phyloP scores from a whole-genome alignment of 2,888 invertebrate genomes.

The Lasioglossum pauxillum region DNA sequence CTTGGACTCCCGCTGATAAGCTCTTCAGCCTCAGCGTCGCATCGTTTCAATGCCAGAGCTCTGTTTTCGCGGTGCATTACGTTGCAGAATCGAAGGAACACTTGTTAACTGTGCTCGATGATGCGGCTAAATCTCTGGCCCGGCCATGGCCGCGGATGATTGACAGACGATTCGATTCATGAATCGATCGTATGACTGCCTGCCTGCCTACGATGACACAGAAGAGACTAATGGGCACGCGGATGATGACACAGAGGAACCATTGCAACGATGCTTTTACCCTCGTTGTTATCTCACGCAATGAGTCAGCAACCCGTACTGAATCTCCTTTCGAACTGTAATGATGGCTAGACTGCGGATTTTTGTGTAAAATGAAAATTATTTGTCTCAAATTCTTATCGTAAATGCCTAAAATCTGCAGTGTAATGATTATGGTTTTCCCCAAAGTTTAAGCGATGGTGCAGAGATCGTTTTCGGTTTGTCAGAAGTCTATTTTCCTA shows the following conservation, averaged over 20 bases:
- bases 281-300: not conserved
- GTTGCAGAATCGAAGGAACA: conserved; percentile 61
- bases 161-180: conserved; percentile 50
- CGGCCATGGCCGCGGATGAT: conserved; percentile 32
- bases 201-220: conserved; percentile 23
- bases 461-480: no score
- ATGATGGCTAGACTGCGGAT: not conserved
- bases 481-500: no score
- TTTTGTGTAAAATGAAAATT: not conserved
- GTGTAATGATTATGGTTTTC: no score
- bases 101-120: conserved; percentile 55
- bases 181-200: conserved; percentile 32
- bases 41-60: conserved; percentile 62
- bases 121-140: conserved; percentile 52
- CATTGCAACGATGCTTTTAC: not conserved
- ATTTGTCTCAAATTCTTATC: not conserved
- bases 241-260: conserved; percentile 9
- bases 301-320: not conserved
- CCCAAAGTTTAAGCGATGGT: no score
- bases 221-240: conserved; percentile 19
- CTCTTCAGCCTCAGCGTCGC: not conserved
- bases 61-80: conserved; percentile 67
- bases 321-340: not conserved
- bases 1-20: conserved; percentile 38
- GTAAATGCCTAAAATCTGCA: no score